Evolutionary conservation across 2,113 vertebrate genomes (phyloP), one percentile per base, ranked within the genome.

Genomic region (Malurus melanocephalus): DNA sequence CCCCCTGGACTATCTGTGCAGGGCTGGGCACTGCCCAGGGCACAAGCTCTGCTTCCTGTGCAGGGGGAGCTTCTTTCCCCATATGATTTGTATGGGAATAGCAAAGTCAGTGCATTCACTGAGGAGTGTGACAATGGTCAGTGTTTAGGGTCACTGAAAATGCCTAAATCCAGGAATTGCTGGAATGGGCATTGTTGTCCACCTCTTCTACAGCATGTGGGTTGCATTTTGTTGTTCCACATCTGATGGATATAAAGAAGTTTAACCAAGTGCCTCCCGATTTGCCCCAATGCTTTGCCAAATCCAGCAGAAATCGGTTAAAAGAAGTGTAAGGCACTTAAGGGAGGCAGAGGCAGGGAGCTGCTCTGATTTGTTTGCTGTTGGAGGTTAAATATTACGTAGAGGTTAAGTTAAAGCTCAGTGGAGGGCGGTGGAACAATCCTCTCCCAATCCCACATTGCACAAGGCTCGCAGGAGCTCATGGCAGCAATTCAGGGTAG

Each of bases 81-180:
- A 0, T 16, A 2, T 9, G 23, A 65, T 82, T 61, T 21, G 62
- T 52, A 0, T 13, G 27, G 55, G 45, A 68, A 52, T 19, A 59
- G 59, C 51, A 27, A 71, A 35, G 48, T 69, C 38, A 32, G 1
- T 0, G 2, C 0, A 0, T 52, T 74, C 51, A 15, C 2, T 66
- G 40, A 45, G 53, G 24, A 19, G 43, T 16, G 48, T 0, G 2
- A 8, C 0, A 1, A 19, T 8, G 10, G 18, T 48, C 16, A 4
- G 38, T 0, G 0, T 51, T 77, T 30, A 27, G 42, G 35, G 20
- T 33, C 53, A n/a, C 35, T 1, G 5, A 42, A 53, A 49, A 24
- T 38, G 20, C 51, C 27, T 57, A n/a, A 86, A 12, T 19, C 3
- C 62, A 43, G 24, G 32, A 79, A 40, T 3, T 43, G 10, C 38